Evolutionary conservation across 2,113 vertebrate genomes (phyloP).

Genomic region (Pedetes capensis): DNA sequence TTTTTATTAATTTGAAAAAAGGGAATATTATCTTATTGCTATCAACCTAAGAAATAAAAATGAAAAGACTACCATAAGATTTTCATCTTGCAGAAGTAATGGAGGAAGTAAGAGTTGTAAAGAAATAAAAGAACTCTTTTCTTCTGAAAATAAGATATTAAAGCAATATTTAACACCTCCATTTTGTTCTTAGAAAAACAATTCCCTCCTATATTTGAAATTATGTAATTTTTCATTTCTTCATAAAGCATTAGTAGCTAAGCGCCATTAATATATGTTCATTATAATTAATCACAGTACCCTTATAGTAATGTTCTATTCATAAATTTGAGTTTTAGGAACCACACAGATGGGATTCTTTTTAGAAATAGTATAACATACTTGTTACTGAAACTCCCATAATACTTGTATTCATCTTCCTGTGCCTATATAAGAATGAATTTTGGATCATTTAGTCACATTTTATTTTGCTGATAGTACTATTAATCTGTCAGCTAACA

Average conservation of each 20-base stretch:
- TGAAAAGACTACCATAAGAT: not conserved
- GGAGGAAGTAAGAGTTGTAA: not conserved
- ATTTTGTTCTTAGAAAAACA: not conserved
- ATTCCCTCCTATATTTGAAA: slow-evolving; percentile 33
- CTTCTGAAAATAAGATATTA: slow-evolving; percentile 16
- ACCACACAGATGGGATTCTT: not conserved
- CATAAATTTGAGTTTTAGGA: slow-evolving; percentile 24
- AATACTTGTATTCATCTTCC: not conserved
- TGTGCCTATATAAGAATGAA: not conserved
- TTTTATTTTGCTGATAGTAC: not conserved
- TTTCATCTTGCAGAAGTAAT: not conserved
- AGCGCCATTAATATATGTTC: not conserved
- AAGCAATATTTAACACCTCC: not conserved
- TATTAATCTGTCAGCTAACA: not conserved
- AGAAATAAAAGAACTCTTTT: not conserved
- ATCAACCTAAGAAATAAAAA: not conserved
- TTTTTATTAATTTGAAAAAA: slow-evolving; percentile 21
- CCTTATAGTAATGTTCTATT: not conserved
- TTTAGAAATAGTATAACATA: not conserved
- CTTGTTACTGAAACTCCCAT: not conserved
- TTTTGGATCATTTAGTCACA: not conserved
- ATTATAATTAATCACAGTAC: not conserved
- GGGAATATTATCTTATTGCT: not conserved
- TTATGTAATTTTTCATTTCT: not conserved
- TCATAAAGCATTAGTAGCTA: not conserved